Evolutionary conservation across 2,113 vertebrate genomes (phyloP), one percentile per base, ranked within the genome.

Genomic region (Chascanopsetta lugubris): DNA sequence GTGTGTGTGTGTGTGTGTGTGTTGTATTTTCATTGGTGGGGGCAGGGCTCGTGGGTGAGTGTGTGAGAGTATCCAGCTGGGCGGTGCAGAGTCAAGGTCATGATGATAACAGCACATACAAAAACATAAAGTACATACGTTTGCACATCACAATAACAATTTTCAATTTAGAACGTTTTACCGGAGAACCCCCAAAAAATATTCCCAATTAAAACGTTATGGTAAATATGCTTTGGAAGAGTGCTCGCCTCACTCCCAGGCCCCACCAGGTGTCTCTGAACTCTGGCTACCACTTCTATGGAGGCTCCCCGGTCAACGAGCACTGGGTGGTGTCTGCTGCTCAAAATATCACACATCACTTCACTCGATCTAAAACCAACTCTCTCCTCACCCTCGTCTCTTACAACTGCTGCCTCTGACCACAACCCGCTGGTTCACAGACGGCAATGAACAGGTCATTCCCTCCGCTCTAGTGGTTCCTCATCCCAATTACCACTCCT

Each of bases 251-350:
- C n/a, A 91, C 26, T 90, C 88, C 2, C 74, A 87, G 69, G n/a
- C 87, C 86, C 68, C 83, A 85, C 74, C 84, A 85, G 47, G 87
- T 86, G 79, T 92, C 87, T 55, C 87, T 92, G 77, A 87, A 91
- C 29, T 24, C 45, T 22, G 88, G 88, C 6, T 89, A 88, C 61
- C 89, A 91, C 76, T 88, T 89, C 81, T 91, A 87, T 12, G 85
- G 89, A 12, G 86, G 88, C 29, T 89, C 89, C 47, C 77, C 91
- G 77, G 75, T 92, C 79, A 81, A 15, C 13, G 6, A 76, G 21
- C 3, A 79, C 46, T 90, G 85, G 85, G 86, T 89, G 22, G 83
- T 90, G 60, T 91, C 90, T 61, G 84, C 89, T 57, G 85, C 87
- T 61, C 45, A 85, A n/a, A n/a, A n/a, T n/a, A n/a, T n/a, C n/a